Evolutionary conservation across 2,888 invertebrate genomes (phyloP), one percentile per base, ranked within the genome.

Genomic region (Epinotia ramella): DNA sequence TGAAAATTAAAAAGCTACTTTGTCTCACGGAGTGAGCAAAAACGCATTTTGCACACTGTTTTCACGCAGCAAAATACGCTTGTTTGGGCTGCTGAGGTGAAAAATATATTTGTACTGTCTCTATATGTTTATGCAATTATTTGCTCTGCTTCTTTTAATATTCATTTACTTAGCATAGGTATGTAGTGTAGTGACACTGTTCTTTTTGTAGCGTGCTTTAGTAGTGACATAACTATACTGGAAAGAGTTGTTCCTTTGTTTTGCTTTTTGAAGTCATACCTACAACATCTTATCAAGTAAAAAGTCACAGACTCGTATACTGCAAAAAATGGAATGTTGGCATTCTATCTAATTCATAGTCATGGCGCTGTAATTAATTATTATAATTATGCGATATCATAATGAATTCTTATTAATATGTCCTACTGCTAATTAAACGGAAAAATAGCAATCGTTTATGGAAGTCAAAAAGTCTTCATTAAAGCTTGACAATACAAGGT

Each of bases 401-500:
- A 69, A 60, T 46, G 69, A 69, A 28, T 46, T 57, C 46, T 60
- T 24, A 69, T 44, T 49, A 11, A 40, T 28, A 44, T 69, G 24
- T n/a, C 1, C 4, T 24, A 44, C 13, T 33, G 16, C 16, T 57
- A 18, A 57, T 18, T 57, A 20, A 20, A 20, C 20, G 18, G 60
- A 60, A 28, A 24, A 60, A 16, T 53, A n/a, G 53, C 60, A 60
- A 24, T 1, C 60, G 28, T 4, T 24, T 28, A 60, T 62, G 33
- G 6, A 33, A 33, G 16, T 44, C 4, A 68, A 67, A 68, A 68
- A 59, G 20, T 40, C 40, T 40, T 57, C 40, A 57, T 44, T 44
- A 44, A 28, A 68, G 18, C 18, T 68, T 40, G 44, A 68, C 68
- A 71, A 63, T 53, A 73, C 65, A 66, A 24, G 59, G 65, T 18